These are phyloP conservation scores for Gambusia affinis DNA, from an alignment of 2,113 vertebrate species.

Conservation along the genomic window DNA sequence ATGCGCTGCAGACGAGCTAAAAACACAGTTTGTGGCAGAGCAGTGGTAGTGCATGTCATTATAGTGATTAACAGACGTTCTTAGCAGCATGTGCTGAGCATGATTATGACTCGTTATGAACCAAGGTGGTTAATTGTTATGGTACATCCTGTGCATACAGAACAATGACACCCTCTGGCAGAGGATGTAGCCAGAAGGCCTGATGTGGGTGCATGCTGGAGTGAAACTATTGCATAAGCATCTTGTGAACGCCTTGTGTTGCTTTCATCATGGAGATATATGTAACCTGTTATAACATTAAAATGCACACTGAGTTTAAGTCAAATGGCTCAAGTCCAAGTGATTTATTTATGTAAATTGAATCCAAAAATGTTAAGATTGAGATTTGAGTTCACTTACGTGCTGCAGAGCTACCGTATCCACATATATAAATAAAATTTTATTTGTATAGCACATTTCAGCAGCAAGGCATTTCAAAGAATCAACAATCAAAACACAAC, in stretches of 20 bases:
- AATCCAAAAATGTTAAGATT: too few relatives aligned
- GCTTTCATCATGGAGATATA: neutral
- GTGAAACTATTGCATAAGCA: neutral
- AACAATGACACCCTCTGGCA: slow-evolving; percentile 2
- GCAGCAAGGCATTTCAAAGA: too few relatives aligned
- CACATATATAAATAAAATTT: too few relatives aligned
- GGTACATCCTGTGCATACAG: slow-evolving; percentile 51
- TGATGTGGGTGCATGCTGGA: neutral
- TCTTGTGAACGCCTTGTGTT: neutral
- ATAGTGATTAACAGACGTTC: slow-evolving; percentile 25
- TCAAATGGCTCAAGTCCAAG: neutral
- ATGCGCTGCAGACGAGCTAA: slow-evolving; percentile 45
- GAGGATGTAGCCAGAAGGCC: neutral
- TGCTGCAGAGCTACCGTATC: too few relatives aligned
- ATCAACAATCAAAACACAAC: too few relatives aligned
- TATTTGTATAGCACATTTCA: too few relatives aligned
- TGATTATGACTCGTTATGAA: slow-evolving; percentile 42
- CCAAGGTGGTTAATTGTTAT: slow-evolving; percentile 36
- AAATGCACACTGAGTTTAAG: neutral
- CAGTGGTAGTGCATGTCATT: slow-evolving; percentile 41
- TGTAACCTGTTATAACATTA: neutral
- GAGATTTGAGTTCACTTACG: too few relatives aligned
- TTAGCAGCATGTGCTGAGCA: slow-evolving; percentile 3
- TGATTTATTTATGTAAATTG: neutral
- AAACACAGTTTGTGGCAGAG: slow-evolving; percentile 27